Conservation (phyloP, 2,797 vertebrate species). For the Acipenser ruthenus region DNA sequence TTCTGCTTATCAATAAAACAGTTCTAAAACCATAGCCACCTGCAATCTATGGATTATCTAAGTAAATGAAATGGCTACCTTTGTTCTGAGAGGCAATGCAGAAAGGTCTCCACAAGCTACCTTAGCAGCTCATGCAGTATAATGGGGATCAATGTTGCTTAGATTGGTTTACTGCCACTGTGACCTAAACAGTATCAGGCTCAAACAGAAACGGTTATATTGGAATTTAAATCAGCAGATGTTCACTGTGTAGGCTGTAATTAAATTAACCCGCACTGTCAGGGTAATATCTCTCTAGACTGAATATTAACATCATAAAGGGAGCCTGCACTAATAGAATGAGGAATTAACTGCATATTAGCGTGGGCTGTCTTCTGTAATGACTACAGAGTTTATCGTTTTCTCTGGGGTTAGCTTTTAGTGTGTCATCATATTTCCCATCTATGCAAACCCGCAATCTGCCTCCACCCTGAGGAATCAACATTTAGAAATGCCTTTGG, state of each 20-base stretch:
- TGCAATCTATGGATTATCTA: conserved; percentile 17
- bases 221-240: conserved; percentile 53
- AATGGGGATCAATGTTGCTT: conserved; percentile 35
- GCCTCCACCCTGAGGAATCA: no score
- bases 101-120: not conserved
- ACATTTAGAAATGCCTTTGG: no score
- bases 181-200: conserved; percentile 40
- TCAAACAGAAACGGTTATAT: conserved; percentile 44
- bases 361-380: conserved; percentile 29
- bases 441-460: no score
- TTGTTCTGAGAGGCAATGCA: no score
- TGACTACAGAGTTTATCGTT: conserved; percentile 22
- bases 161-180: conserved; percentile 41
- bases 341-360: conserved; percentile 43
- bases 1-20: conserved; percentile 13
- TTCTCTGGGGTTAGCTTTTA: no score
- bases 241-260: conserved; percentile 42
- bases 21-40: not conserved
- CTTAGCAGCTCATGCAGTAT: conserved; percentile 8
- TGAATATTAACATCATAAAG: conserved; percentile 48
- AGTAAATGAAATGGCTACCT: conserved; percentile 24
- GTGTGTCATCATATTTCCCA: no score
- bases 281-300: conserved; percentile 33
- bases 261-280: conserved; percentile 50
- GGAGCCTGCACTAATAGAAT: conserved; percentile 36